Percentiles rank a stretch among this genome's conserved stretches.
phyloP scores from a whole-genome alignment of 2,113 vertebrate genomes.

The Caloenas nicobarica region DNA sequence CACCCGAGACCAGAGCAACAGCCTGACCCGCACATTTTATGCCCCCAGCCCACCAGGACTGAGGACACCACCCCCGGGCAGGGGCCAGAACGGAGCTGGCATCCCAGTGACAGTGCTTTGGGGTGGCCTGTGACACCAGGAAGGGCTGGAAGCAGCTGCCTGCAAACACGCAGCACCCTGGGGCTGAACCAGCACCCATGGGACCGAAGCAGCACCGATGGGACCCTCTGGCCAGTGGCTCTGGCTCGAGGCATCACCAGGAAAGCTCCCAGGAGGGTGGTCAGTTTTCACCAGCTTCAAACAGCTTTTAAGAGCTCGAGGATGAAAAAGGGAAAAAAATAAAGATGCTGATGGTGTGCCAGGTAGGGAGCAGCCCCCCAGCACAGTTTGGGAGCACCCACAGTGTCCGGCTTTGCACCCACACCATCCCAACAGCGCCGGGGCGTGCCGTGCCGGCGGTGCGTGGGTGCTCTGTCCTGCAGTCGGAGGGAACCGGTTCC shows the following conservation, averaged over 20 bases:
- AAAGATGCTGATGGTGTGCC: accelerated
- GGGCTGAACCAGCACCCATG: neutral
- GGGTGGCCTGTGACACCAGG: neutral
- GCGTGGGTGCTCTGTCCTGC: neutral
- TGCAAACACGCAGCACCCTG: neutral
- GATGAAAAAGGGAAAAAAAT: neutral
- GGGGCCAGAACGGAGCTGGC: too few species aligned
- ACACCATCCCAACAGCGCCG: neutral
- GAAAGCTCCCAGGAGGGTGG: neutral
- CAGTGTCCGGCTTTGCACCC: neutral
- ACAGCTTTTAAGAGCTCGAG: neutral
- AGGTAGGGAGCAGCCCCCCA: neutral
- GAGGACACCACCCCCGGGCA: neutral
- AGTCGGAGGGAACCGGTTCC: neutral
- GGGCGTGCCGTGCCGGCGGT: neutral
- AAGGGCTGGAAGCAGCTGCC: neutral
- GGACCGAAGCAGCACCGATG: neutral
- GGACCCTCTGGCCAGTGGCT: accelerated
- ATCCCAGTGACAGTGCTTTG: accelerated
- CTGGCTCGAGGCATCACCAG: neutral
- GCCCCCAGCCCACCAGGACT: neutral
- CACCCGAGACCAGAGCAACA: accelerated
- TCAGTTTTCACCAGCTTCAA: accelerated
- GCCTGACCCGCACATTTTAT: neutral
- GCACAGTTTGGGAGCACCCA: neutral